Conservation (phyloP, 2,797 vertebrate genomes). For the Xiphophorus birchmanni region DNA sequence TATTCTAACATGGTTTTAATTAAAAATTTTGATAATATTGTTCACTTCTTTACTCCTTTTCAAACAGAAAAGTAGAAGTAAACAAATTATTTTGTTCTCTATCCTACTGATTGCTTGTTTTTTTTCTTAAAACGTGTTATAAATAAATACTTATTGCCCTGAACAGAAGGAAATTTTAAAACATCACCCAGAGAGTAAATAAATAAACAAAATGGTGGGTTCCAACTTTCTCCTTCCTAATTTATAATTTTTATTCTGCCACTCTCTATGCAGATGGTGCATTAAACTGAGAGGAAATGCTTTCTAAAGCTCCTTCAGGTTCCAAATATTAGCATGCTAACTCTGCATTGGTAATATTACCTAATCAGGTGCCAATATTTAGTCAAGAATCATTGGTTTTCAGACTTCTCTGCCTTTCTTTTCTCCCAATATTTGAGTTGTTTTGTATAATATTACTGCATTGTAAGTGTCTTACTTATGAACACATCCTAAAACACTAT, state of each 20-base stretch:
- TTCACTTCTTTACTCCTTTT: no score
- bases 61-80: no score
- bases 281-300: background rate
- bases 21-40: no score
- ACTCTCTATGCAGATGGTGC: background rate
- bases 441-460: background rate
- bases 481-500: no score
- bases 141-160: background rate
- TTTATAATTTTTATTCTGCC: background rate
- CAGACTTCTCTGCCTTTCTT: background rate
- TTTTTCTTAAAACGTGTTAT: background rate
- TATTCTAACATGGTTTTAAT: no score
- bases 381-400: background rate
- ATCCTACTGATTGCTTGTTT: no score
- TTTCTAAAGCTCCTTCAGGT: background rate
- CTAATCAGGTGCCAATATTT: background rate
- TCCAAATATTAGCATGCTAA: background rate
- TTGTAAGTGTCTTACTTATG: background rate
- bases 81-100: no score
- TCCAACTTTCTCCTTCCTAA: background rate
- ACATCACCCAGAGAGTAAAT: background rate
- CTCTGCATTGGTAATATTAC: background rate
- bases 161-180: no score
- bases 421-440: background rate
- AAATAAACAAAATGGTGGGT: background rate